These are phyloP conservation scores for Andrena trimmerana DNA, from an alignment of 2,888 invertebrate species.

Conservation along the genomic window DNA sequence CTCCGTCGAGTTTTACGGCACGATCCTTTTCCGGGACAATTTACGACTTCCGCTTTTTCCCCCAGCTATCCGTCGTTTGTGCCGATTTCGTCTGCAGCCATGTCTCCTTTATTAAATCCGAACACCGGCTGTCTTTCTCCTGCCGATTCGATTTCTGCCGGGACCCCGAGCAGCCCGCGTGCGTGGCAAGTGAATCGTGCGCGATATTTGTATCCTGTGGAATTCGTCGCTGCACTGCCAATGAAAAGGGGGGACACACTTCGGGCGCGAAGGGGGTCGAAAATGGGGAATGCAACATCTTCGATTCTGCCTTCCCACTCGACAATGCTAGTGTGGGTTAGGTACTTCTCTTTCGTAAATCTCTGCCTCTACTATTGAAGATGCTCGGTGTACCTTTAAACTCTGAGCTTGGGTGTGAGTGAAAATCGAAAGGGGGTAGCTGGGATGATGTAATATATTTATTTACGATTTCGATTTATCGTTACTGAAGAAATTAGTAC, in stretches of 20 bases:
- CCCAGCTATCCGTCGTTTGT: slow-evolving; percentile 52
- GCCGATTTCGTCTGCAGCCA: slow-evolving; percentile 59
- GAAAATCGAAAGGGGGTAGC: too few relatives aligned
- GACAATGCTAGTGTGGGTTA: not conserved
- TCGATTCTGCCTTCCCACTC: not conserved
- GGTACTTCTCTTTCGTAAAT: too few relatives aligned
- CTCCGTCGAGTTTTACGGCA: slow-evolving; percentile 67
- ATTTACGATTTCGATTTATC: too few relatives aligned
- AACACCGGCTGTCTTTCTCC: slow-evolving; percentile 28
- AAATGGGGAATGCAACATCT: not conserved
- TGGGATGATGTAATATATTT: too few relatives aligned
- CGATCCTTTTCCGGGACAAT: slow-evolving; percentile 69
- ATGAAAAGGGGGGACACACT: not conserved
- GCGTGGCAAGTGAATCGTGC: not conserved
- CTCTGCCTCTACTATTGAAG: too few relatives aligned
- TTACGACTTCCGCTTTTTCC: slow-evolving; percentile 69
- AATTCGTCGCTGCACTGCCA: not conserved
- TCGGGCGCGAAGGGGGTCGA: not conserved
- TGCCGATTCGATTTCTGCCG: slow-evolving; percentile 36
- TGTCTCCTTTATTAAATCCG: slow-evolving; percentile 66
- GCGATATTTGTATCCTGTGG: not conserved
- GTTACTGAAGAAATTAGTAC: too few relatives aligned
- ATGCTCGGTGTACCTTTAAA: too few relatives aligned
- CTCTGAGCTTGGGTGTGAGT: too few relatives aligned
- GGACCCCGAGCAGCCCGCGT: not conserved